These are phyloP conservation scores for Steinernema khuongi DNA, from an alignment of 1,140 invertebrate genomes.

Conservation along the genomic window DNA sequence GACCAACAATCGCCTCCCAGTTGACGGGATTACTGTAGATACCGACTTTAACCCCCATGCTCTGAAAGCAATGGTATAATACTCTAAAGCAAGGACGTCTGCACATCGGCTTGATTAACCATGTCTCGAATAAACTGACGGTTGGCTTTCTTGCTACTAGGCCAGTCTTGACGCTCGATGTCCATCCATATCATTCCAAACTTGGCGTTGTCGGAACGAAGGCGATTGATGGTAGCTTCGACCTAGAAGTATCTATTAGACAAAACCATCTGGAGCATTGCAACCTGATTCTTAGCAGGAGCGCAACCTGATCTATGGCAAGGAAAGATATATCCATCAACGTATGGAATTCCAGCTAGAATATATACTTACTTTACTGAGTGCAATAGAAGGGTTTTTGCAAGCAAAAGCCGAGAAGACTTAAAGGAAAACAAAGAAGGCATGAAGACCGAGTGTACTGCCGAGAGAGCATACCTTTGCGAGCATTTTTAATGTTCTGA, in stretches of 20 bases:
- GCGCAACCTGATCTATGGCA: background rate
- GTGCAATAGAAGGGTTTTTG: background rate
- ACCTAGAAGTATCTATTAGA: background rate
- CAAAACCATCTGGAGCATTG: background rate
- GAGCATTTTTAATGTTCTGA: slow-evolving; percentile 29
- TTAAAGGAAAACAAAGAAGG: no score
- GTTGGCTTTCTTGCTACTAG: slow-evolving; percentile 20
- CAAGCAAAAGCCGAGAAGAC: no score
- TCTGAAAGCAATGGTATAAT: background rate
- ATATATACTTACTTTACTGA: background rate
- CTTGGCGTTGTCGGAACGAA: slow-evolving; percentile 17
- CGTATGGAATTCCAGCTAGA: slow-evolving; percentile 12
- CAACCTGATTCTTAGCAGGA: slow-evolving; percentile 8
- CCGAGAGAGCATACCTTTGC: no score
- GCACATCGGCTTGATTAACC: slow-evolving; percentile 19
- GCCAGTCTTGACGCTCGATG: slow-evolving; percentile 24
- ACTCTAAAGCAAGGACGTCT: background rate
- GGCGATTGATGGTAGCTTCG: slow-evolving; percentile 17
- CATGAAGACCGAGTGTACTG: no score
- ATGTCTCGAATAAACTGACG: slow-evolving; percentile 26
- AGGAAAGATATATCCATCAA: slow-evolving; percentile 25
- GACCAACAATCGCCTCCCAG: slow-evolving; percentile 19
- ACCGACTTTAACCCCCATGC: slow-evolving; percentile 11
- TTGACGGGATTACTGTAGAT: slow-evolving; percentile 27
- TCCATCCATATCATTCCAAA: slow-evolving; percentile 31